Evolutionary conservation across 2,888 invertebrate genomes (phyloP).

Genomic region (Heliconius charithonia): DNA sequence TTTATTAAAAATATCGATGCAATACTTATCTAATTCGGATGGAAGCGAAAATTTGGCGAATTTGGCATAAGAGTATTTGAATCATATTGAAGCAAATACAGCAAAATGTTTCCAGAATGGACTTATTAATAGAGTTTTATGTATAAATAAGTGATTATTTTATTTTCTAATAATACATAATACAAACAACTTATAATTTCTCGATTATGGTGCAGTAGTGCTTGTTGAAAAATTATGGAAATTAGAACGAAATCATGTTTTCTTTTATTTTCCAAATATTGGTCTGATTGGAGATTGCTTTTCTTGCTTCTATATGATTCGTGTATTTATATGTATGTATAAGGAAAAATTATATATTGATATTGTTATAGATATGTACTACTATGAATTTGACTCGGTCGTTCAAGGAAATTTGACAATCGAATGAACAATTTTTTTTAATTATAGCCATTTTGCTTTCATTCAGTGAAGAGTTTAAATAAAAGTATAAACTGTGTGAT

Average conservation of each 20-base stretch:
- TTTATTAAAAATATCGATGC: conserved; percentile 29
- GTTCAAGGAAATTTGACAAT: background rate
- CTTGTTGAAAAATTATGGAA: no score
- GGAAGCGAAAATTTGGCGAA: conserved; percentile 50
- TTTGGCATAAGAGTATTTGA: conserved; percentile 36
- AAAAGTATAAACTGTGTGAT: background rate
- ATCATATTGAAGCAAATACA: background rate
- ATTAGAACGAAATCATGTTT: background rate
- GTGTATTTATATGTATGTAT: conserved; percentile 26
- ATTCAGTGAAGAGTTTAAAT: background rate
- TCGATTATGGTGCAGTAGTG: no score
- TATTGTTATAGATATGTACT: conserved; percentile 39
- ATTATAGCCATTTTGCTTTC: background rate
- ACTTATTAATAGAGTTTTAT: no score
- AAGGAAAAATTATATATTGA: conserved; percentile 37
- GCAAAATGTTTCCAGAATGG: background rate
- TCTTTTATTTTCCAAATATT: background rate
- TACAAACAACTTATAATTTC: no score
- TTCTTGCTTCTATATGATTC: background rate
- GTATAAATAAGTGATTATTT: no score
- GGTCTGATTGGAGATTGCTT: background rate
- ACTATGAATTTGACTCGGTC: conserved; percentile 7
- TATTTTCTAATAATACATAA: no score
- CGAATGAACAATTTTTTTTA: background rate
- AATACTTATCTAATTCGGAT: conserved; percentile 46